Base-by-base conservation (phyloP, 1,140 invertebrate genomes). In the Goniozus legneri region DNA sequence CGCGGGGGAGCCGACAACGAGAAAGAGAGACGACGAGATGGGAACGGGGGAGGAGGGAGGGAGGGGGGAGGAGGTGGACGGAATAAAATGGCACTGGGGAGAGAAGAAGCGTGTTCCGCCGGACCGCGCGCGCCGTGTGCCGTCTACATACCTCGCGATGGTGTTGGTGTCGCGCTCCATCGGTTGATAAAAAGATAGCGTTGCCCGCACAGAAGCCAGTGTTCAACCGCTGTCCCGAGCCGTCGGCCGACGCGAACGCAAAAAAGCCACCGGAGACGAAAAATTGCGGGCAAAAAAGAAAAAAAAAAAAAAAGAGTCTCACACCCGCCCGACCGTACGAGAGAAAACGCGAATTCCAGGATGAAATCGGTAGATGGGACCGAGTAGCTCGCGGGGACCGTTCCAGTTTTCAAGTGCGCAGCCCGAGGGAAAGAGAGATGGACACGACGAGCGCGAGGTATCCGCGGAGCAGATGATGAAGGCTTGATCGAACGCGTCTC, bases 161-260 rank as follows among this genome's bases (percentile, higher is more conserved):
- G 68, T 69, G 68, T 59, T 65, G 65, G 65, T 64, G 56, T 47
- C 61, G 3, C 6, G 32, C 3, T 60, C 60, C 58, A 68, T 62
- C 68, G 59, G 65, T 71, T 73, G 71, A 75, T 76, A n/a, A 76
- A 76, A 73, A 76, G 73, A 76, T 76, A 71, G 71, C 71, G 58
- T 59, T 65, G 56, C 58, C 53, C 60, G 52, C 62, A 66, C 49
- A 62, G 49, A 58, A 64, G 56, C 51, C 71, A 76, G 73, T 74
- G 54, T 32, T 59, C 52, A 56, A 48, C 60, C 65, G 62, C 47
- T 63, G 54, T 52, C 35, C 52, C 54, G 58, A 43, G 56, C 21
- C 7, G 7, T 43, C 41, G 41, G 36, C 49, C 31, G 22, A 20
- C n/a, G 38, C 10, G n/a, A n/a, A n/a, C n/a, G n/a, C n/a, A n/a